These are phyloP conservation scores for Leptopterna dolabrata DNA, from an alignment of 2,888 invertebrate species.

Conservation along the genomic window DNA sequence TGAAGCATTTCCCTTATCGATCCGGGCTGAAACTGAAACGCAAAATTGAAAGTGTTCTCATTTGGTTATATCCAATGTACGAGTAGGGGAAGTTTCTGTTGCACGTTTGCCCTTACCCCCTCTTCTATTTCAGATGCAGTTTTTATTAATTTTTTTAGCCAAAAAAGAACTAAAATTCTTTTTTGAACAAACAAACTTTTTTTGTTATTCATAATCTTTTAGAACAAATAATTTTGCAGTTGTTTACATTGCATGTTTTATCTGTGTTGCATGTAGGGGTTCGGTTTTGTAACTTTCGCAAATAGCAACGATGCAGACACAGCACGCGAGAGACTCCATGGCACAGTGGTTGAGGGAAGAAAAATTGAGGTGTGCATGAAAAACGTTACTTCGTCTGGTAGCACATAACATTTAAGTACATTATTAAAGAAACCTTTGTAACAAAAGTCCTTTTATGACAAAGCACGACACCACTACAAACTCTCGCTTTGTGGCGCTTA, in stretches of 20 bases:
- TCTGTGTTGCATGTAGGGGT: conserved; percentile 99
- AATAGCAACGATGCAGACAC: conserved; percentile 99
- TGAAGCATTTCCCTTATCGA: neutral
- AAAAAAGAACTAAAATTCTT: conserved; percentile 1
- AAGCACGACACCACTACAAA: conserved; percentile 61
- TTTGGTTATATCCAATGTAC: neutral
- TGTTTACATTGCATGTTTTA: conserved; percentile 88
- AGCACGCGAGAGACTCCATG: conserved; percentile 99
- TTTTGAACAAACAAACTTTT: neutral
- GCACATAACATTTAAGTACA: conserved; percentile 61
- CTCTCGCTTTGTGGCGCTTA: conserved; percentile 62
- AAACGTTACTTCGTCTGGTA: conserved; percentile 60
- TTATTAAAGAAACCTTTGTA: conserved; percentile 59
- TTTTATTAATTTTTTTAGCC: neutral
- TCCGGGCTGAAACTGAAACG: neutral
- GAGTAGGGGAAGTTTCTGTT: conserved; percentile 30
- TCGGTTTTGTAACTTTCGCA: conserved; percentile 99
- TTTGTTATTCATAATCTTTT: conserved; percentile 56
- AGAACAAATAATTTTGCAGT: conserved; percentile 66
- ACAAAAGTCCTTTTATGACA: conserved; percentile 58
- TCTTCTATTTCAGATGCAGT: conserved; percentile 50
- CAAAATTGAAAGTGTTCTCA: neutral
- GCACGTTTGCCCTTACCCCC: conserved; percentile 57
- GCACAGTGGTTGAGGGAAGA: conserved; percentile 99
- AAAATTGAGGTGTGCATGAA: conserved; percentile 99